Evolutionary conservation across 2,797 vertebrate genomes (phyloP), one percentile per base, ranked within the genome.

Genomic region (Poeciliopsis paucimaculata): DNA sequence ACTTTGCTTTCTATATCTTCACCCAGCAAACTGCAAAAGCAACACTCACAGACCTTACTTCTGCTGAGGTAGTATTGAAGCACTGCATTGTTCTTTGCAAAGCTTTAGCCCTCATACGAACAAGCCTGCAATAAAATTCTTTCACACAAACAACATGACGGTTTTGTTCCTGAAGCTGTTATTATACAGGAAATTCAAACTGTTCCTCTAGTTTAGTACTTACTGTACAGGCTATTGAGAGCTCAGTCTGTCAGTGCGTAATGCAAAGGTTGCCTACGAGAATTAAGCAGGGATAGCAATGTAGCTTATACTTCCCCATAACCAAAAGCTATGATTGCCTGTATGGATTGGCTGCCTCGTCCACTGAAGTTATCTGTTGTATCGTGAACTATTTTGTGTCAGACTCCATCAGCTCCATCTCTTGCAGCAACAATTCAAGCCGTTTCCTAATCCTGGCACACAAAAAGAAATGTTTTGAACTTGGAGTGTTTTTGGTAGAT

Each of bases 161-260:
- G 3, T 47, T 51, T 75, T 47, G 31, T 73, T 70, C 12, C 26
- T 0, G 18, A 81, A 77, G 36, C 0, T 5, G 47, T 72, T 18
- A 46, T 36, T 45, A 70, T 55, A 18, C 57, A 66, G 20, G 36
- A 12, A 23, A 5, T 43, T 78, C 62, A 71, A n/a, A 73, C 31
- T 43, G 1, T 39, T 9, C 34, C 5, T 36, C 36, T 55, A 28
- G 79, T 82, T 81, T 79, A 55, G 64, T 76, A 45, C 41, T 2
- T 41, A 46, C 75, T 68, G 78, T 79, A 73, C 57, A 73, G 10
- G 71, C 49, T 26, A 64, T 57, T 57, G 55, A 57, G 11, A 57
- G 26, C n/a, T 57, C n/a, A 28, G 55, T 15, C 26, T 57, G 26
- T 26, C 64, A 13, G 2, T 41, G 20, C 3, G 23, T 41, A 68